phyloP scores from a whole-genome alignment of 2,888 invertebrate genomes.

The Chalcosyrphus nemorum region DNA sequence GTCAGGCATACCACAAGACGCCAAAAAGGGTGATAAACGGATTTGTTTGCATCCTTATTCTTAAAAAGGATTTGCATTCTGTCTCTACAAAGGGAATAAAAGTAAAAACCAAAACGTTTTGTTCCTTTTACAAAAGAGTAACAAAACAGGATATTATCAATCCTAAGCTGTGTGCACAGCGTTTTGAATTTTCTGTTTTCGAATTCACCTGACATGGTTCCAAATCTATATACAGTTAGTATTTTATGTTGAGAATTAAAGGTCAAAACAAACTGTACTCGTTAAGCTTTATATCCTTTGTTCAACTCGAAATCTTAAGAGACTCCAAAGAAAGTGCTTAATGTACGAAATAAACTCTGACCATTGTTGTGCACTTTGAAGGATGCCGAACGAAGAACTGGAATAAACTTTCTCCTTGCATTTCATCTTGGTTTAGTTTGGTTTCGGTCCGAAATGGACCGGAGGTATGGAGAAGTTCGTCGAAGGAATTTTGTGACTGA shows the following conservation, averaged over 20 bases:
- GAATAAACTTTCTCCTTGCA: constrained; percentile 17
- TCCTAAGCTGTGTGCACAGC: not conserved
- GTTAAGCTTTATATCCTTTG: not conserved
- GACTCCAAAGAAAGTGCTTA: constrained; percentile 2
- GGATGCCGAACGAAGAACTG: not conserved
- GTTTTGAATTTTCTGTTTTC: not conserved
- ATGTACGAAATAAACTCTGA: constrained; percentile 4
- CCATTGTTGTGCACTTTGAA: constrained; percentile 8
- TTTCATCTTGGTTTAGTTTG: not conserved
- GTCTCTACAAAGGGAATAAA: not conserved
- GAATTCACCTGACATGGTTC: not conserved
- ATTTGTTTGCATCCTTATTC: not conserved
- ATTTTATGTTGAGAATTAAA: not conserved
- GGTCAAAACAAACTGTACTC: not conserved
- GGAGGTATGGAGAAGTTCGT: not conserved
- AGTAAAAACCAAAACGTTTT: not conserved
- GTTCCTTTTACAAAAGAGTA: not conserved
- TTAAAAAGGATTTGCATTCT: not conserved
- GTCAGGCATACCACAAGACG: not conserved
- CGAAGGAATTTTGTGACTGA: not conserved
- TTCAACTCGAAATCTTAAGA: not conserved
- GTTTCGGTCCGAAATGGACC: not conserved
- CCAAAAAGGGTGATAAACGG: not conserved
- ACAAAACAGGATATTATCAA: not conserved
- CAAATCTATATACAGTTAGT: not conserved